Percentiles rank a stretch among this genome's conserved stretches.
phyloP scores from a whole-genome alignment of 2,888 invertebrate genomes.

The Brachyopa scutellaris region DNA sequence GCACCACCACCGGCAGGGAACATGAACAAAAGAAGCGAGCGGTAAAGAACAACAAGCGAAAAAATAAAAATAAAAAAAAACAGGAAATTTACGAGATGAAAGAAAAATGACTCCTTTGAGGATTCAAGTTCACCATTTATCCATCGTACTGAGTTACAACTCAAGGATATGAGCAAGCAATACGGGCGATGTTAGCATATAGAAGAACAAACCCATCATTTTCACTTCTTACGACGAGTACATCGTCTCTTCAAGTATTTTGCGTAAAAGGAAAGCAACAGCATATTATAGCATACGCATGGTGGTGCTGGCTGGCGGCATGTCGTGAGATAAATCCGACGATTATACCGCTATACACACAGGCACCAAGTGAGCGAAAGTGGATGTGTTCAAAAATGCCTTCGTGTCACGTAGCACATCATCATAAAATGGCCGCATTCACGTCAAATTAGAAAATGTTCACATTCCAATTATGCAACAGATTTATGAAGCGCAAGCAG shows the following conservation, averaged over 20 bases:
- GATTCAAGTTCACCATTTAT: conserved; percentile 56
- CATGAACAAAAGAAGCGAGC: background rate
- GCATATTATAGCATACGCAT: background rate
- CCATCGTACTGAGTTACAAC: conserved; percentile 42
- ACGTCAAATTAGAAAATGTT: conserved; percentile 68
- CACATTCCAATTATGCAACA: conserved; percentile 65
- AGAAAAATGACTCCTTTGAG: conserved; percentile 63
- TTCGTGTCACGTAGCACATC: conserved; percentile 52
- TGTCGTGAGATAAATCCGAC: conserved; percentile 7
- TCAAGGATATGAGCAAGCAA: conserved; percentile 38
- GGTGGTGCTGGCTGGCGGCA: background rate
- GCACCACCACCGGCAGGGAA: background rate
- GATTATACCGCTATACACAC: conserved; percentile 16
- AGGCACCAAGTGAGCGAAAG: background rate
- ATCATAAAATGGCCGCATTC: conserved; percentile 60
- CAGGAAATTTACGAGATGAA: conserved; percentile 53
- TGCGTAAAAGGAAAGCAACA: conserved; percentile 28
- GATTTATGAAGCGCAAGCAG: conserved; percentile 51
- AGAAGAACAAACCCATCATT: conserved; percentile 29
- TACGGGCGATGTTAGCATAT: conserved; percentile 7
- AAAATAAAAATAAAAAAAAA: conserved; percentile 9
- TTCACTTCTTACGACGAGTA: background rate
- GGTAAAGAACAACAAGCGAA: background rate
- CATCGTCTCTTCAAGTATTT: background rate
- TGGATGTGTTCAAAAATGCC: conserved; percentile 33